phyloP scores from a whole-genome alignment of 2,113 vertebrate species.

The Serinus canaria region DNA sequence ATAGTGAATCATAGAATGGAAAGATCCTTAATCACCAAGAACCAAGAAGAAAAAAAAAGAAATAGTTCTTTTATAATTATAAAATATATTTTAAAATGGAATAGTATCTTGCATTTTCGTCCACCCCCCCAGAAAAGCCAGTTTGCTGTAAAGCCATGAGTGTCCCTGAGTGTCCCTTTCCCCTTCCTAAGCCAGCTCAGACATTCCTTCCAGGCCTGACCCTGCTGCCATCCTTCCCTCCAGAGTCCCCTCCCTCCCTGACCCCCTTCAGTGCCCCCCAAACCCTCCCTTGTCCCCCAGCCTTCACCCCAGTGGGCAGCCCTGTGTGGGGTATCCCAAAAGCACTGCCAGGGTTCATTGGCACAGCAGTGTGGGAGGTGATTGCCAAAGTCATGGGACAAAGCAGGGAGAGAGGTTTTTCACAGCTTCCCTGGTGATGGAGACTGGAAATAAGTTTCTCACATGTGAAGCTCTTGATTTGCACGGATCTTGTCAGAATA shows the following conservation, averaged over 20 bases:
- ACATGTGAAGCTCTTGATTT: neutral
- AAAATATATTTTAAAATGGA: neutral
- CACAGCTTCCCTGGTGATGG: neutral
- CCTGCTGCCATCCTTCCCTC: neutral
- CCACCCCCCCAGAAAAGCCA: neutral
- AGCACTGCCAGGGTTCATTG: rapidly evolving
- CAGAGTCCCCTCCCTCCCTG: rapidly evolving
- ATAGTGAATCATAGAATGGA: neutral
- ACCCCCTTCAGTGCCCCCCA: neutral
- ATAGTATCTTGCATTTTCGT: neutral
- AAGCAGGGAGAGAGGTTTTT: neutral
- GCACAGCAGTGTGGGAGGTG: rapidly evolving
- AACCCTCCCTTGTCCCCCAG: rapidly evolving
- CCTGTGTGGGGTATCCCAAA: rapidly evolving
- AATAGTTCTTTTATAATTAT: neutral
- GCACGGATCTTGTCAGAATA: neutral
- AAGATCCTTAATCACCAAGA: neutral
- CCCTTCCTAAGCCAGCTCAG: neutral
- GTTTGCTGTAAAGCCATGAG: neutral
- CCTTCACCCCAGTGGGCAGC: rapidly evolving
- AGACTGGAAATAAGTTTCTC: neutral
- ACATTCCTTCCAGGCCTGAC: neutral
- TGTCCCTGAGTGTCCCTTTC: neutral
- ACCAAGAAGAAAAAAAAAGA: neutral
- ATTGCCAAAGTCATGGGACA: neutral